Conservation (phyloP, 1,140 invertebrate species). For the Drosophila lini region DNA sequence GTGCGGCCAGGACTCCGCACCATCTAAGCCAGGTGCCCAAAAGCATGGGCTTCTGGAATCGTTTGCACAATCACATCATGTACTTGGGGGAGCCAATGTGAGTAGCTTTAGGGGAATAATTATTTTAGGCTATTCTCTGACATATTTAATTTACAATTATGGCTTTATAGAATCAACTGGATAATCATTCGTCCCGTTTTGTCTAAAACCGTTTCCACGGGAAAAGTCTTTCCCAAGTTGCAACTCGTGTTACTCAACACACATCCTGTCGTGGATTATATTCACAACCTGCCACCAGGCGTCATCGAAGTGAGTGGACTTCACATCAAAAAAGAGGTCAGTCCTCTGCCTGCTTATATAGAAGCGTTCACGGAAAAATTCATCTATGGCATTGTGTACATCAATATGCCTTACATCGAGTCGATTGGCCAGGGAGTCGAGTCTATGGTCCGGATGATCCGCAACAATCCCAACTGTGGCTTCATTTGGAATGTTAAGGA, state of each 20-base stretch:
- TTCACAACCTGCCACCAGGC: constrained; percentile 85
- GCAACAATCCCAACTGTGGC: constrained; percentile 39
- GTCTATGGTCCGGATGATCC: constrained; percentile 41
- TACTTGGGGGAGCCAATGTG: constrained; percentile 50
- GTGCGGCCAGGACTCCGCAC: constrained; percentile 54
- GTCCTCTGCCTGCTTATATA: constrained; percentile 28
- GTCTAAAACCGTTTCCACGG: background rate
- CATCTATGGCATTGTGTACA: constrained; percentile 69
- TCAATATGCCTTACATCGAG: constrained; percentile 62
- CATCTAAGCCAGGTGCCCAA: constrained; percentile 32
- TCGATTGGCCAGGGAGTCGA: constrained; percentile 17
- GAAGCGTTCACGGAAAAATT: constrained; percentile 60
- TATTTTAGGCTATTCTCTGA: too few relatives aligned
- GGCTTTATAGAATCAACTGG: constrained; percentile 25
- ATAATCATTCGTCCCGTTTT: constrained; percentile 19
- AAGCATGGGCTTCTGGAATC: constrained; percentile 64
- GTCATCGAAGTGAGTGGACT: constrained; percentile 86
- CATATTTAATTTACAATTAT: too few relatives aligned
- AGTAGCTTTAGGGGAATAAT: constrained; percentile 14
- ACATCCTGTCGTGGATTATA: constrained; percentile 83
- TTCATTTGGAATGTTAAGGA: constrained; percentile 80
- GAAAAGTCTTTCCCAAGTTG: constrained; percentile 23
- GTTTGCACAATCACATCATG: constrained; percentile 70
- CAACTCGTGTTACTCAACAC: constrained; percentile 84
- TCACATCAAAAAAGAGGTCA: constrained; percentile 76